phyloP scores from a whole-genome alignment of 30 jellyfish, hydroid and myxozoan genomes.

The Morbakka virulenta region DNA sequence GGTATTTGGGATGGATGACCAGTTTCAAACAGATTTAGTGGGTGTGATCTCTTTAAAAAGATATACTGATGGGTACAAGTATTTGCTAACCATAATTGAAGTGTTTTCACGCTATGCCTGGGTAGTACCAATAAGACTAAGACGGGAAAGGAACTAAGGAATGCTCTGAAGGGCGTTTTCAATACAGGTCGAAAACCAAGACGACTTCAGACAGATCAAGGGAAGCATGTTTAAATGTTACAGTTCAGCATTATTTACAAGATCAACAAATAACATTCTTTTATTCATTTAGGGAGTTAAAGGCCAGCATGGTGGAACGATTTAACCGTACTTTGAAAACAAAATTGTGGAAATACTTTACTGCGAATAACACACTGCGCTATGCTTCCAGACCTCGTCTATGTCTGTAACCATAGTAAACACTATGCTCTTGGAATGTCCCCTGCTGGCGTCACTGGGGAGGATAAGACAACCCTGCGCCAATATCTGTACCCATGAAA shows the following conservation, averaged over 20 bases:
- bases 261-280: conserved; percentile 1
- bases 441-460: conserved; percentile 25
- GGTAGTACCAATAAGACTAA: conserved; percentile 40
- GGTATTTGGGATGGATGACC: conserved; percentile 23
- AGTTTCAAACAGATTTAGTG: conserved; percentile 41
- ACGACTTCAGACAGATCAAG: conserved; percentile 18
- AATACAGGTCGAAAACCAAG: conserved; percentile 17
- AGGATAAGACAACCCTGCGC: conserved; percentile 1
- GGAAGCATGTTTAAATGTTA: conserved; percentile 15
- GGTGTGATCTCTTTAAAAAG: conserved; percentile 29
- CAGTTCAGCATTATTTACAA: conserved; percentile 11
- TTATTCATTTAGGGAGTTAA: conserved; percentile 6
- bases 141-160: conserved; percentile 3
- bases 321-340: conserved; percentile 40
- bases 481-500: background rate
- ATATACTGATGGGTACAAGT: conserved; percentile 36
- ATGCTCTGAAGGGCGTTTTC: too few relatives aligned
- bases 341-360: conserved; percentile 20
- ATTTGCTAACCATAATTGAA: conserved; percentile 28
- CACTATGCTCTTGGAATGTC: conserved; percentile 38
- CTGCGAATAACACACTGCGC: background rate
- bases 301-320: conserved; percentile 51
- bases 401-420: conserved; percentile 15
- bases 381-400: conserved; percentile 28
- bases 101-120: conserved; percentile 51